Percentiles rank a stretch among this genome's conserved stretches.
Evolutionary conservation across 2,888 invertebrate genomes (phyloP).

Genomic region (Torymus texanus): DNA sequence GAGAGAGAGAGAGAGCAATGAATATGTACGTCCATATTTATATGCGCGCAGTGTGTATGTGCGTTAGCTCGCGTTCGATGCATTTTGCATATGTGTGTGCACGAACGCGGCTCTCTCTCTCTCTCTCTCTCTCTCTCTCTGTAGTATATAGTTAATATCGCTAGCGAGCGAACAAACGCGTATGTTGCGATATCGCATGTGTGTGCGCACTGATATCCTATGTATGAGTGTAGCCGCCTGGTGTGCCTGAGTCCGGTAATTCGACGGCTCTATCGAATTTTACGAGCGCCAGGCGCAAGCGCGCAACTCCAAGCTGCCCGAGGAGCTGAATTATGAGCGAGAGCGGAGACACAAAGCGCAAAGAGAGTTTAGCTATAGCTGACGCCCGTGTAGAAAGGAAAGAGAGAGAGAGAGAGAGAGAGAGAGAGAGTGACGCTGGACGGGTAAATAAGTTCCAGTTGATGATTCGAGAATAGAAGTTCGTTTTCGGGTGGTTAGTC

Average conservation of each 20-base stretch:
- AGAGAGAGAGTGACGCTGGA: too few species aligned
- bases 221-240: background rate
- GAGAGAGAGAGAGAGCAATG: background rate
- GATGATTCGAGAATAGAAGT: too few species aligned
- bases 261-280: constrained; percentile 60
- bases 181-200: background rate
- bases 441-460: too few species aligned
- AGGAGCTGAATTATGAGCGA: constrained; percentile 6
- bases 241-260: constrained; percentile 53
- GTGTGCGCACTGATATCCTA: background rate
- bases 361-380: too few species aligned
- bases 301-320: background rate
- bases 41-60: background rate
- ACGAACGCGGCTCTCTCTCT: background rate
- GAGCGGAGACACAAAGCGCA: background rate
- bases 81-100: background rate
- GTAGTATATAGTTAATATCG: constrained; percentile 17
- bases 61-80: background rate
- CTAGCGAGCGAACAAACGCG: constrained; percentile 14
- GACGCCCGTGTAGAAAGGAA: too few species aligned
- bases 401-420: too few species aligned
- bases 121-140: background rate
- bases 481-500: too few species aligned
- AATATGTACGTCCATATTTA: constrained; percentile 29
- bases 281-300: constrained; percentile 35